These are phyloP conservation scores for Aspidoscelis tigris DNA, from an alignment of 2,113 vertebrate species.

Conservation along the genomic window DNA sequence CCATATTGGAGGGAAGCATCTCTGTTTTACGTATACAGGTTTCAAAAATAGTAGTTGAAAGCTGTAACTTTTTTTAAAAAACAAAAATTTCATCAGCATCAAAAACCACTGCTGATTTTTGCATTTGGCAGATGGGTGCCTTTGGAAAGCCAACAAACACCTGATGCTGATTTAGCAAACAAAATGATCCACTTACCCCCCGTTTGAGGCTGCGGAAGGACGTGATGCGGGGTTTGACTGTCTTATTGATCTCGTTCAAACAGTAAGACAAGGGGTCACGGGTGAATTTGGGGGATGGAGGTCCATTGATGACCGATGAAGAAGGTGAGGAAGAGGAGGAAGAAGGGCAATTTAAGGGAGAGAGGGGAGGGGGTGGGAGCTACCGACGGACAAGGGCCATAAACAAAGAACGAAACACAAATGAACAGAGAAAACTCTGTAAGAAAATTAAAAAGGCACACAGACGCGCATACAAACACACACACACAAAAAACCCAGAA, in stretches of 20 bases:
- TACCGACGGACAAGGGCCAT: conserved; percentile 73
- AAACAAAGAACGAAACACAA: conserved; percentile 33
- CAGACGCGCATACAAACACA: conserved; percentile 34
- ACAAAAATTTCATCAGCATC: neutral
- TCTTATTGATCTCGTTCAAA: conserved; percentile 96
- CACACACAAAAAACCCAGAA: conserved; percentile 60
- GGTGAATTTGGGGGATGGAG: conserved; percentile 89
- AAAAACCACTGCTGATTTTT: conserved; percentile 26
- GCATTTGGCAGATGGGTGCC: neutral
- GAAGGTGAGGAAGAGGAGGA: conserved; percentile 51
- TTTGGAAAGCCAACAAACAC: neutral
- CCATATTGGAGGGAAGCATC: neutral
- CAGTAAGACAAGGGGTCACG: conserved; percentile 91
- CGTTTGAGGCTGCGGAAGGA: conserved; percentile 89
- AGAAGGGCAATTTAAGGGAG: conserved; percentile 42
- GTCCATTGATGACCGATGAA: conserved; percentile 83
- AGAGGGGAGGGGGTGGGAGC: conserved; percentile 71
- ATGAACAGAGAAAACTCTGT: conserved; percentile 41
- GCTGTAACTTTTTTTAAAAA: neutral
- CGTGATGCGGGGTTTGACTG: conserved; percentile 92
- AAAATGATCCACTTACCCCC: conserved; percentile 84
- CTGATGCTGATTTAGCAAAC: neutral
- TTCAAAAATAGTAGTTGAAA: neutral
- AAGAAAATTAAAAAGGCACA: conserved; percentile 62
- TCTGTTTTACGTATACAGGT: neutral